A percentile compares a stretch with the other conserved stretches of the same genome.
Evolutionary conservation across 2,888 invertebrate genomes (phyloP).

Genomic region (Macaria liturata): DNA sequence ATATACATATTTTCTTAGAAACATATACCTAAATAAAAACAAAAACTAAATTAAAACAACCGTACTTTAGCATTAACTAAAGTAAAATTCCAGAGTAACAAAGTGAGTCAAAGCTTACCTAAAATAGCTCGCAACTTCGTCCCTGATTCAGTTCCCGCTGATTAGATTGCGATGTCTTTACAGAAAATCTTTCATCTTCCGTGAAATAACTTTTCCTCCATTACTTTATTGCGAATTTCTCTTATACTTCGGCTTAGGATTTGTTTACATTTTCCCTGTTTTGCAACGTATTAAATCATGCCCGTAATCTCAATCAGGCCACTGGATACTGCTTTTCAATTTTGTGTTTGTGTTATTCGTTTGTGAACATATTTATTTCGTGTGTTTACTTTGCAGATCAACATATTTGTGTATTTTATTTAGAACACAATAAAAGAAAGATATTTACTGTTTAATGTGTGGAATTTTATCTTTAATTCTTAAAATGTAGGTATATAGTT

Average conservation of each 20-base stretch:
- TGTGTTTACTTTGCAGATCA: too few relatives aligned
- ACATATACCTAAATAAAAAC: not conserved
- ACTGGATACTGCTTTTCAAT: too few relatives aligned
- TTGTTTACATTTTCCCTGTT: constrained; percentile 13
- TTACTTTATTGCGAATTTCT: constrained; percentile 20
- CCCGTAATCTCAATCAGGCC: too few relatives aligned
- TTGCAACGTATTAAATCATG: constrained; percentile 6
- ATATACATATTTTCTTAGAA: too few relatives aligned
- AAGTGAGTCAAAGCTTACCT: constrained; percentile 6
- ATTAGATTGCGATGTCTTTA: constrained; percentile 24
- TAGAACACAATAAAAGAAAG: too few relatives aligned
- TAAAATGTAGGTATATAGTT: too few relatives aligned
- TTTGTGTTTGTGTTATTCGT: too few relatives aligned
- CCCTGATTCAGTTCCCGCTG: constrained; percentile 19
- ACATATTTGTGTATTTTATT: too few relatives aligned
- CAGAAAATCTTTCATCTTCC: constrained; percentile 21
- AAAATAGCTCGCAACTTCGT: constrained; percentile 7
- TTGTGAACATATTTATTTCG: too few relatives aligned
- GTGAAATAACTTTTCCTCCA: constrained; percentile 22
- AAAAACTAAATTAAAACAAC: not conserved
- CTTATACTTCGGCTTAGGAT: constrained; percentile 6
- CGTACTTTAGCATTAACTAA: not conserved
- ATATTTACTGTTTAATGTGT: too few relatives aligned
- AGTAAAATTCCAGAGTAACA: not conserved
- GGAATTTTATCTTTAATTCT: too few relatives aligned